Conservation (phyloP, 2,113 vertebrate genomes). For the Danionella cerebrum region DNA sequence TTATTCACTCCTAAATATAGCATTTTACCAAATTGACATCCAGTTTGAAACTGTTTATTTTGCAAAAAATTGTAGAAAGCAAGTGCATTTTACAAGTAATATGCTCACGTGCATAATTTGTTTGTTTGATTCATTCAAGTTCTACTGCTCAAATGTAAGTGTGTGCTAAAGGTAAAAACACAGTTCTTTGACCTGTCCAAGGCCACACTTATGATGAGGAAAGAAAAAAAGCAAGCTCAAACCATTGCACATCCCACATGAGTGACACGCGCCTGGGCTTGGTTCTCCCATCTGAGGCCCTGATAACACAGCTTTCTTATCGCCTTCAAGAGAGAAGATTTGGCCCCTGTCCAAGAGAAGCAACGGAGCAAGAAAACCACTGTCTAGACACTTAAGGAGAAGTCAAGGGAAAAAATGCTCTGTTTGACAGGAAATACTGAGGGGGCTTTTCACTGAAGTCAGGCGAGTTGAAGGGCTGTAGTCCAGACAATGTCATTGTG, state of each 20-base stretch:
- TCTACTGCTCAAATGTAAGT: too few relatives aligned
- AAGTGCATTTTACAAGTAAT: too few relatives aligned
- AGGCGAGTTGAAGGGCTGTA: constrained; percentile 53
- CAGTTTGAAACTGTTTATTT: too few relatives aligned
- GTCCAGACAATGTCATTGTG: constrained; percentile 67
- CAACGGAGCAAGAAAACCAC: constrained; percentile 70
- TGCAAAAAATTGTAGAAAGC: too few relatives aligned
- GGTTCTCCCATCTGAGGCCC: constrained; percentile 61
- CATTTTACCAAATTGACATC: too few relatives aligned
- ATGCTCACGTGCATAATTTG: too few relatives aligned
- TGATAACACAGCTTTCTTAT: constrained; percentile 70
- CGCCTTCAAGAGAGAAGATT: constrained; percentile 64
- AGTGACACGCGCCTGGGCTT: constrained; percentile 68
- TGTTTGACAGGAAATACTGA: constrained; percentile 71
- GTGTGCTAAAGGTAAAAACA: neutral
- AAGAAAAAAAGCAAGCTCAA: constrained; percentile 55
- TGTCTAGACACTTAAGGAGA: constrained; percentile 74
- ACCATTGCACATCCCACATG: constrained; percentile 54
- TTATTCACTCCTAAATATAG: too few relatives aligned
- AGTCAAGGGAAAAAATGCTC: constrained; percentile 64
- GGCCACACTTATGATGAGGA: constrained; percentile 41
- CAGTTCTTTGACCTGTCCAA: constrained; percentile 37
- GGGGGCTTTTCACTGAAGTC: constrained; percentile 60
- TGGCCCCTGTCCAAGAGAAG: constrained; percentile 71
- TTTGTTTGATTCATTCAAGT: too few relatives aligned